Evolutionary conservation across 2,888 invertebrate species (phyloP).

Genomic region (Chelonus formosanus): DNA sequence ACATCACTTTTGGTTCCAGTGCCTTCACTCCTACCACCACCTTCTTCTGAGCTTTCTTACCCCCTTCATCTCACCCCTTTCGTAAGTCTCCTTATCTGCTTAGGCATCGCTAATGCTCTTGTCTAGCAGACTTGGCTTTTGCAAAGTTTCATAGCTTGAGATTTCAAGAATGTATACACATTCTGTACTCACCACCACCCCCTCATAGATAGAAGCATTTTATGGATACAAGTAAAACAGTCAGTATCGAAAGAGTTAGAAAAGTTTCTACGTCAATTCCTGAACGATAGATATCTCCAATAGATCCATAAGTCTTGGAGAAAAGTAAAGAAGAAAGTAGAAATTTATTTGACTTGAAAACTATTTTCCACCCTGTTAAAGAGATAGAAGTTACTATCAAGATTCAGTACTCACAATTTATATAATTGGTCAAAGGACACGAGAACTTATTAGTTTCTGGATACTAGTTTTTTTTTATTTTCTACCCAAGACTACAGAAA

Average conservation of each 20-base stretch:
- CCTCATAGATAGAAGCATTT: neutral
- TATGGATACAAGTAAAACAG: neutral
- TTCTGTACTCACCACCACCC: conserved; percentile 18
- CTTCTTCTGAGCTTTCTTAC: neutral
- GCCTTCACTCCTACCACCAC: neutral
- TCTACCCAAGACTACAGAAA: conserved; percentile 8
- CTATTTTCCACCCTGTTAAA: conserved; percentile 4
- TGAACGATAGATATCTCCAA: conserved; percentile 14
- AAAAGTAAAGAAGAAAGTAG: conserved; percentile 16
- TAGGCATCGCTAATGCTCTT: conserved; percentile 37
- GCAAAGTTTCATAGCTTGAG: conserved; percentile 33
- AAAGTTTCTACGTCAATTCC: conserved; percentile 15
- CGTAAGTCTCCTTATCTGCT: conserved; percentile 42
- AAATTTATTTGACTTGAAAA: conserved; percentile 24
- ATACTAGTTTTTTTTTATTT: neutral
- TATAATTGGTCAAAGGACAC: conserved; percentile 9
- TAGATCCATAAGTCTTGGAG: conserved; percentile 12
- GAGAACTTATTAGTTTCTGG: conserved; percentile 9
- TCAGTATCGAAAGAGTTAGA: neutral
- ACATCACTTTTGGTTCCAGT: neutral
- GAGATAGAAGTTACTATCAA: neutral
- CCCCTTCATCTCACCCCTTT: conserved; percentile 4
- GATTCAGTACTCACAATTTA: conserved; percentile 7
- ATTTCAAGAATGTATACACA: conserved; percentile 32
- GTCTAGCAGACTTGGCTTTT: conserved; percentile 36